Evolutionary conservation across 2,888 invertebrate species (phyloP).

Genomic region (Dicycla oo): DNA sequence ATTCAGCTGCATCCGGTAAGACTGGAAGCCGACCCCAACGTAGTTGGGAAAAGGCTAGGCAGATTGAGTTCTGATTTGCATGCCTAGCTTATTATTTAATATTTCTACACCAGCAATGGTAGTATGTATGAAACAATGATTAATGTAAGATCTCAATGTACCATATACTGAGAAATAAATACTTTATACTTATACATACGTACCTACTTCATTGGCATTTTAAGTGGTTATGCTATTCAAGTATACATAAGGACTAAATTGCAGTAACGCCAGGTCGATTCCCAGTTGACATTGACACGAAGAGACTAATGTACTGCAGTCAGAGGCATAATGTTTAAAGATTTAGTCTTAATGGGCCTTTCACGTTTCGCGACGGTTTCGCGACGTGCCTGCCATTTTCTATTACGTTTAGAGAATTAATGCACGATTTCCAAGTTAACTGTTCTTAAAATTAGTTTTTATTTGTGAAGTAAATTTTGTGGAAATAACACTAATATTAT

Average conservation of each 20-base stretch:
- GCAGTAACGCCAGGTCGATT: conserved; percentile 30
- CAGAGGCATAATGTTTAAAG: conserved; percentile 35
- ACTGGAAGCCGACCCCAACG: too few species aligned
- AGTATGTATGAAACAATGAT: too few species aligned
- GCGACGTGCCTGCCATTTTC: conserved; percentile 26
- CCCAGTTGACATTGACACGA: conserved; percentile 39
- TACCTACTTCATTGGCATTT: background rate
- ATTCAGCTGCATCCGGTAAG: too few species aligned
- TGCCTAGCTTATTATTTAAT: too few species aligned
- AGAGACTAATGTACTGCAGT: conserved; percentile 26
- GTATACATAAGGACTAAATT: conserved; percentile 5
- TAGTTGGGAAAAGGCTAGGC: too few species aligned
- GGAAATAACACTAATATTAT: too few species aligned
- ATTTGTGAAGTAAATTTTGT: background rate
- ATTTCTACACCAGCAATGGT: too few species aligned
- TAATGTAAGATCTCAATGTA: too few species aligned
- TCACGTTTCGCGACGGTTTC: conserved; percentile 25
- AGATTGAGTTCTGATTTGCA: too few species aligned
- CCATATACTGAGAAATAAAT: too few species aligned
- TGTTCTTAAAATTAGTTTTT: conserved; percentile 2
- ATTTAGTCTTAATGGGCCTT: conserved; percentile 40
- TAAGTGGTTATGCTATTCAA: background rate
- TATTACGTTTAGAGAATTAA: conserved; percentile 31
- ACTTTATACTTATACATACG: too few species aligned
- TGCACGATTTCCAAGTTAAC: conserved; percentile 18